Base-by-base conservation (phyloP, 2,113 vertebrate genomes). In the Toxostoma redivivum region DNA sequence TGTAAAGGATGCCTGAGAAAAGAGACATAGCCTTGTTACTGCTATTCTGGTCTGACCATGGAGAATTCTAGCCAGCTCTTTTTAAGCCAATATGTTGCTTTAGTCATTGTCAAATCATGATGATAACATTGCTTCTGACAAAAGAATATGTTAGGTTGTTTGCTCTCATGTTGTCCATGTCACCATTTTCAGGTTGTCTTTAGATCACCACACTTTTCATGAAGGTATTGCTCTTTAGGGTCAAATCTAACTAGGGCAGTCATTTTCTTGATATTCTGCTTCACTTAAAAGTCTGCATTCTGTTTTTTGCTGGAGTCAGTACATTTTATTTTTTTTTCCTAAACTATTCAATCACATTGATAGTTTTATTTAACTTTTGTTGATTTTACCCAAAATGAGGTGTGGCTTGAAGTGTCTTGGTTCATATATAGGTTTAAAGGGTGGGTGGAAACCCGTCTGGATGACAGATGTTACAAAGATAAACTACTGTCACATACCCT, bases 391-490 rank as follows among this genome's bases (percentile, higher is more conserved):
- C 50, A 89, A 89, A 86, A 66, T 60, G 42, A 92, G 25, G 56
- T 50, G 51, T 51, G 44, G 42, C 65, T 91, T 78, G 78, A 90
- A 74, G 61, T 71, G 47, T 51, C 64, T 70, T 70, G 37, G 12
- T 94, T 95, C 42, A 71, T 83, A 31, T 13, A 70, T 10, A 44
- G 1, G 0, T 71, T 81, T 81, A 70, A 81, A 74, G 70, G 40
- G 12, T 60, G 58, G 48, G 58, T 76, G 21, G 76, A 6, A 88
- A 73, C 18, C 30, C 3, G 62, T 84, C 72, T 91, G 65, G 56
- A 60, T 91, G 88, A 95, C 61, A 90, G 66, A 62, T 80, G 40
- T 91, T 94, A 78, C 65, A 74, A 71, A 86, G 82, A 84, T 83
- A 92, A 96, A 93, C 77, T 88, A 15, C 60, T 88, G 23, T 86